Percentiles rank a stretch among this genome's conserved stretches.
Evolutionary conservation across 2,888 invertebrate species (phyloP).

Genomic region (Syrista parreyssii): DNA sequence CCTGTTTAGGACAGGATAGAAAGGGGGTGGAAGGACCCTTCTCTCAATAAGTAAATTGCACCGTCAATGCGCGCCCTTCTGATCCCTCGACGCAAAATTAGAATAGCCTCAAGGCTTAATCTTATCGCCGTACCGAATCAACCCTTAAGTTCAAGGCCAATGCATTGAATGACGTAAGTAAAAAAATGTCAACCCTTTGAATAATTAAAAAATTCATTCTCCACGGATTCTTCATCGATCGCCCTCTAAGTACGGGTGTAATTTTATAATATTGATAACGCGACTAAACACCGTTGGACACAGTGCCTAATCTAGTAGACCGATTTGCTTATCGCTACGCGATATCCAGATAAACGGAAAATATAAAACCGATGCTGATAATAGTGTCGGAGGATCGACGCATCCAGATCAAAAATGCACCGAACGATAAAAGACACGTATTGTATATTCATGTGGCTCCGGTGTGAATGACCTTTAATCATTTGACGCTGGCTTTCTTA

Average conservation of each 20-base stretch:
- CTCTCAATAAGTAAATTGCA: conserved; percentile 60
- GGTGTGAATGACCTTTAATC: conserved; percentile 43
- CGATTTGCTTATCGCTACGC: neutral
- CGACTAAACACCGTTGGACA: too few species aligned
- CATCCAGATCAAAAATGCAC: too few species aligned
- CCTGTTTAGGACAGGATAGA: conserved; percentile 61
- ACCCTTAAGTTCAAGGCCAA: too few species aligned
- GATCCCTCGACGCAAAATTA: neutral
- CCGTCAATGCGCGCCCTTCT: conserved; percentile 24
- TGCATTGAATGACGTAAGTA: too few species aligned
- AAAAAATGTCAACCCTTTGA: too few species aligned
- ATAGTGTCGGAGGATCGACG: too few species aligned
- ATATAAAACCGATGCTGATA: too few species aligned
- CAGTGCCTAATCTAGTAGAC: neutral
- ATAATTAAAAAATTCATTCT: conserved; percentile 16
- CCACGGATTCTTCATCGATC: neutral
- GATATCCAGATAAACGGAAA: too few species aligned
- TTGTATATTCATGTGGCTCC: neutral
- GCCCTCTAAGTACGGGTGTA: too few species aligned
- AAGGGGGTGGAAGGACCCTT: conserved; percentile 36
- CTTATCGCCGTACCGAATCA: too few species aligned
- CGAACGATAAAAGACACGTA: too few species aligned
- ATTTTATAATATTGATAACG: too few species aligned
- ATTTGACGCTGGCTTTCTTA: conserved; percentile 11
- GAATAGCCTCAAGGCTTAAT: neutral